These are phyloP conservation scores for Hydropsyche betteni DNA, from an alignment of 2,888 invertebrate genomes.

Conservation along the genomic window DNA sequence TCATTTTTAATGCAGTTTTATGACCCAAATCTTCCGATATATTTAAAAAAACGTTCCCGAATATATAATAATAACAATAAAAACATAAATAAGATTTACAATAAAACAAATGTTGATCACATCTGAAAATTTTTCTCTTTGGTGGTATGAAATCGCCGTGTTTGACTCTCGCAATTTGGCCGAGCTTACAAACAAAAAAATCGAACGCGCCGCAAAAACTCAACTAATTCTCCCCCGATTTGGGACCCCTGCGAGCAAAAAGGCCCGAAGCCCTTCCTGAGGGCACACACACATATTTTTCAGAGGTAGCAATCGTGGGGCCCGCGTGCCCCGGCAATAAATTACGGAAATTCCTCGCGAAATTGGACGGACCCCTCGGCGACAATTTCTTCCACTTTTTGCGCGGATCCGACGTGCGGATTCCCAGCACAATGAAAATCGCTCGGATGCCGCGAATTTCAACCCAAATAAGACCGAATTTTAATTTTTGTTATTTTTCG, in stretches of 20 bases:
- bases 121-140: constrained; percentile 28
- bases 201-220: not conserved
- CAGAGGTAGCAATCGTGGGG: constrained; percentile 10
- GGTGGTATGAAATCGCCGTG: constrained; percentile 44
- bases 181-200: constrained; percentile 31
- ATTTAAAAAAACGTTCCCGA: too few species aligned
- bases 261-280: too few species aligned
- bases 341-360: constrained; percentile 33
- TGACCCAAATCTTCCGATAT: too few species aligned
- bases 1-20: too few species aligned
- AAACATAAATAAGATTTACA: too few species aligned
- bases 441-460: constrained; percentile 18
- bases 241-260: constrained; percentile 3
- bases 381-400: constrained; percentile 34
- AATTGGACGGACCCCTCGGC: constrained; percentile 34
- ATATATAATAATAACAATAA: too few species aligned
- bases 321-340: constrained; percentile 32
- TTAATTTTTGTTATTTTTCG: not conserved
- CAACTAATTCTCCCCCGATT: constrained; percentile 11
- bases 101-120: too few species aligned
- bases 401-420: constrained; percentile 12
- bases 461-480: not conserved
- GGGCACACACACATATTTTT: not conserved
- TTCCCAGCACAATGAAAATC: constrained; percentile 23
- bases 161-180: constrained; percentile 39